phyloP scores from a whole-genome alignment of 2,113 vertebrate genomes.

The Stigmatopora nigra region DNA sequence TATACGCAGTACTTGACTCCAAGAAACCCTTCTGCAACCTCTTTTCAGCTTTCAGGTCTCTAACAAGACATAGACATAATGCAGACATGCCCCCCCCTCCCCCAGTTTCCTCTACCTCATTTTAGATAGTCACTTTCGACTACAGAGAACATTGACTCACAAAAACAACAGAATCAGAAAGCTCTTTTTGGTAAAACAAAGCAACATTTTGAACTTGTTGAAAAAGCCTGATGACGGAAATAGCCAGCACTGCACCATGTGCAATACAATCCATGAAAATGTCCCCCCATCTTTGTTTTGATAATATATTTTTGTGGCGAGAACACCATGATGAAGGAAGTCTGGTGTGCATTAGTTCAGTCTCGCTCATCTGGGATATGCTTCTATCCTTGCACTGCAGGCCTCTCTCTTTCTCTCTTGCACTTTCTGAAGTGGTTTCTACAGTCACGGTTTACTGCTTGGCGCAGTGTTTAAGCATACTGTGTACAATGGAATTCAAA shows the following conservation, averaged over 20 bases:
- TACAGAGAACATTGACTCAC: conserved; percentile 3
- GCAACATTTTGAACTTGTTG: conserved; percentile 43
- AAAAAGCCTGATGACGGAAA: conserved; percentile 39
- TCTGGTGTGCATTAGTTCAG: conserved; percentile 49
- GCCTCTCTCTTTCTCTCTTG: conserved; percentile 41
- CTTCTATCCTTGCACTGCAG: conserved; percentile 18
- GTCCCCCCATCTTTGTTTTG: conserved; percentile 37
- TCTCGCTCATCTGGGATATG: conserved; percentile 35
- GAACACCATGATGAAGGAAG: conserved; percentile 25
- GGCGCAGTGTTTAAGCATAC: conserved; percentile 39
- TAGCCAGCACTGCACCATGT: conserved; percentile 45
- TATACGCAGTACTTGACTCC: conserved; percentile 20
- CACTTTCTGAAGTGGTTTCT: conserved; percentile 41
- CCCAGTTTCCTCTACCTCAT: conserved; percentile 16
- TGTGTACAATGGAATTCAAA: not conserved
- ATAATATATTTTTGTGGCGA: conserved; percentile 30
- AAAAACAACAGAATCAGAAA: conserved; percentile 5
- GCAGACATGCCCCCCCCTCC: conserved; percentile 16
- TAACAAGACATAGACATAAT: conserved; percentile 11
- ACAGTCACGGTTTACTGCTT: conserved; percentile 49
- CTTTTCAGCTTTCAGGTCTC: conserved; percentile 19
- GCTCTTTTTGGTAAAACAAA: conserved; percentile 45
- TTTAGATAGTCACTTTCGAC: conserved; percentile 17
- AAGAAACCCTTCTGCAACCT: conserved; percentile 17
- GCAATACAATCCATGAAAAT: conserved; percentile 32